These are phyloP conservation scores for Troides aeacus DNA, from an alignment of 2,888 invertebrate genomes.

Conservation along the genomic window DNA sequence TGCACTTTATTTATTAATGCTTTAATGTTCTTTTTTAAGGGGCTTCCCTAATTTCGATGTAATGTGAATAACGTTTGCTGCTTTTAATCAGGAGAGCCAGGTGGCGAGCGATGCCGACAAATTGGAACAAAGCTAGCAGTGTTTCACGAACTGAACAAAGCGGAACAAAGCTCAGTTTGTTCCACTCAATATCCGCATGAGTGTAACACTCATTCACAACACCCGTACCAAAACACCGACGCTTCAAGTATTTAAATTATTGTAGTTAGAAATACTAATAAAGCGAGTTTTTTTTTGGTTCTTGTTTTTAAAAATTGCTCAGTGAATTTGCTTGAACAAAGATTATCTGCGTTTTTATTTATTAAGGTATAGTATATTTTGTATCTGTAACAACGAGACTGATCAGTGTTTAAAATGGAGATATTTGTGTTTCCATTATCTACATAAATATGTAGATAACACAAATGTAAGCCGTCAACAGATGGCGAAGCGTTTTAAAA, in stretches of 20 bases:
- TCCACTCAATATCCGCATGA: constrained; percentile 31
- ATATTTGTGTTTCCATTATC: too few species aligned
- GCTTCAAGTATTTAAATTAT: not conserved
- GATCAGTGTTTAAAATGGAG: too few species aligned
- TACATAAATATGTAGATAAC: too few species aligned
- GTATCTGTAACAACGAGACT: too few species aligned
- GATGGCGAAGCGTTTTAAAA: too few species aligned
- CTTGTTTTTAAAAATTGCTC: not conserved
- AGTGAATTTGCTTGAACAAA: not conserved
- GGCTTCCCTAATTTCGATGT: not conserved
- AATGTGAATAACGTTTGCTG: constrained; percentile 25
- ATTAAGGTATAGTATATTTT: too few species aligned
- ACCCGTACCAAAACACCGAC: constrained; percentile 12
- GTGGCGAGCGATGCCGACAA: constrained; percentile 36
- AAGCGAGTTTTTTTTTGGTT: not conserved
- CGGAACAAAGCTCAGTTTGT: constrained; percentile 40
- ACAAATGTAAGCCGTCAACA: too few species aligned
- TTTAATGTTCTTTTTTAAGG: not conserved
- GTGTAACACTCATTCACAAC: constrained; percentile 22
- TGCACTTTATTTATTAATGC: not conserved
- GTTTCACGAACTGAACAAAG: constrained; percentile 43
- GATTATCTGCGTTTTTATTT: too few species aligned
- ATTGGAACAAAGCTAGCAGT: constrained; percentile 46
- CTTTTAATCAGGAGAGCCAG: constrained; percentile 32
- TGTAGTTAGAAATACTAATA: not conserved